Conservation (phyloP, 1,140 invertebrate species). For the Tetramorium simillimum region DNA sequence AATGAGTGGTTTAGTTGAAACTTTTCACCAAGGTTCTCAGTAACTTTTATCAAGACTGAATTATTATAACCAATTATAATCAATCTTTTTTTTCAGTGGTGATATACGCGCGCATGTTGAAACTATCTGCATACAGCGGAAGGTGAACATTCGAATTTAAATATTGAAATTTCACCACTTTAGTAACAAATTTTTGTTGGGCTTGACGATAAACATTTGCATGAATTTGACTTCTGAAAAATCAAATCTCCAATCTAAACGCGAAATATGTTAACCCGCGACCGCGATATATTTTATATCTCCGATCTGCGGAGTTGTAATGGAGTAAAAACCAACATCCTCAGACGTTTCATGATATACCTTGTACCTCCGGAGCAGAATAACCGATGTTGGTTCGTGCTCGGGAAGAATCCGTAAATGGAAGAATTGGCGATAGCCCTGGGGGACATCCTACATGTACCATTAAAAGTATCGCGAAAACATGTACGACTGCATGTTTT, state of each 20-base stretch:
- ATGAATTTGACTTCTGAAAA: background rate
- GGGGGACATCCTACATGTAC: background rate
- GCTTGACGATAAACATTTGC: background rate
- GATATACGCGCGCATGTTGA: background rate
- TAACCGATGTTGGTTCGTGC: background rate
- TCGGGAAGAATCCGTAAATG: background rate
- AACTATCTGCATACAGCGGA: background rate
- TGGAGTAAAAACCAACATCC: background rate
- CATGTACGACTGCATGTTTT: background rate
- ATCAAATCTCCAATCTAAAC: background rate
- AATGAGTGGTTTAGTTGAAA: too few species aligned
- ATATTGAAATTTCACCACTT: background rate
- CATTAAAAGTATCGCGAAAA: constrained; percentile 22
- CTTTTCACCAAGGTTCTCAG: too few species aligned
- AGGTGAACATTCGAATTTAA: background rate
- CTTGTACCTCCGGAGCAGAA: background rate
- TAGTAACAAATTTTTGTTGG: background rate
- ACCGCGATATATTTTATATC: background rate
- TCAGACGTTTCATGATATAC: background rate
- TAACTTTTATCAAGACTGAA: too few species aligned
- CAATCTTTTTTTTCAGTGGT: too few species aligned
- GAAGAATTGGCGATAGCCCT: constrained; percentile 1
- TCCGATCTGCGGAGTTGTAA: background rate
- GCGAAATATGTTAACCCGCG: background rate
- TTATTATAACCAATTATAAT: too few species aligned